These are phyloP conservation scores for Sinonovacula constricta DNA, from an alignment of 1,140 invertebrate genomes.

Conservation along the genomic window DNA sequence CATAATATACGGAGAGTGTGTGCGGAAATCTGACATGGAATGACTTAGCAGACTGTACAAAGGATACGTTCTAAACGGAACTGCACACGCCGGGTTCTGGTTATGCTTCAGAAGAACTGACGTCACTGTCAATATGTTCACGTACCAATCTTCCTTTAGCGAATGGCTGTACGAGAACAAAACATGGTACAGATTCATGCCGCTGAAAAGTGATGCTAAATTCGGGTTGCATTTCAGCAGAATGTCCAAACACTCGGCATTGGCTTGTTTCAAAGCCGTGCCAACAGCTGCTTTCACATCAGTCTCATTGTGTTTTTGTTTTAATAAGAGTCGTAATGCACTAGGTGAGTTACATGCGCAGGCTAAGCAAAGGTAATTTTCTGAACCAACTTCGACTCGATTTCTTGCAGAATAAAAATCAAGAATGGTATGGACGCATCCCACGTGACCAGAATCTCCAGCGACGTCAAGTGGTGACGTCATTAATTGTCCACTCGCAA, in stretches of 20 bases:
- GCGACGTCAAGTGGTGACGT: conserved; percentile 66
- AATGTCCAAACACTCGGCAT: conserved; percentile 68
- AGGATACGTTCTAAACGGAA: conserved; percentile 69
- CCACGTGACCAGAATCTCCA: conserved; percentile 59
- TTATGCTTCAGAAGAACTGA: conserved; percentile 66
- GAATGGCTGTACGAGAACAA: conserved; percentile 67
- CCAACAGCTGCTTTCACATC: conserved; percentile 64
- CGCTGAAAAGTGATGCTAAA: conserved; percentile 62
- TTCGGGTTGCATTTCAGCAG: conserved; percentile 58
- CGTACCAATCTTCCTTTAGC: conserved; percentile 65
- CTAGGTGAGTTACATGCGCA: conserved; percentile 67
- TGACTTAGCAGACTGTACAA: conserved; percentile 68
- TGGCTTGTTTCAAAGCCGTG: conserved; percentile 58
- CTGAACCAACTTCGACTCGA: conserved; percentile 7
- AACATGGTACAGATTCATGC: conserved; percentile 74
- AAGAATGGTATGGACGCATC: conserved; percentile 65
- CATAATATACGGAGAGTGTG: conserved; percentile 56
- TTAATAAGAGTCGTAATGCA: conserved; percentile 63
- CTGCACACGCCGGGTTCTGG: conserved; percentile 56
- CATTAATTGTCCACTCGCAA: not conserved
- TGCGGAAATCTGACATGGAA: conserved; percentile 55
- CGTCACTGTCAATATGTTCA: conserved; percentile 64
- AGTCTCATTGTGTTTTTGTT: conserved; percentile 50
- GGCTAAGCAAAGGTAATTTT: conserved; percentile 48
- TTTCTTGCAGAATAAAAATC: conserved; percentile 55